These are phyloP conservation scores for Paradisaea rubra DNA, from an alignment of 2,113 vertebrate species.

Conservation along the genomic window DNA sequence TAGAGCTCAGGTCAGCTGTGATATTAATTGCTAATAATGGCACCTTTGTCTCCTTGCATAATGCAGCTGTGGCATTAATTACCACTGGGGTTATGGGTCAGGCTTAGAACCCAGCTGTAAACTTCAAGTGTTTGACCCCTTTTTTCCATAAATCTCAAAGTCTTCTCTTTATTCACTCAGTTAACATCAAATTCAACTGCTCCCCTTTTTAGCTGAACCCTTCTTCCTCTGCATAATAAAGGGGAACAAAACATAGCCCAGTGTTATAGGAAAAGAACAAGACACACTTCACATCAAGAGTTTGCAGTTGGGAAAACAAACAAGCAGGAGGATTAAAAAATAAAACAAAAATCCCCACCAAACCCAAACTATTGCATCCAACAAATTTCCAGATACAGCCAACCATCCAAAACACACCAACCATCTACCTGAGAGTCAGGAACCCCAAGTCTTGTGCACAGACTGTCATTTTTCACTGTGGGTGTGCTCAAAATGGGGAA, in stretches of 20 bases:
- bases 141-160: not conserved
- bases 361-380: not conserved
- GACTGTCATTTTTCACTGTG: not conserved
- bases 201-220: not conserved
- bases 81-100: not conserved
- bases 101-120: not conserved
- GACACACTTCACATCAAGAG: not conserved
- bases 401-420: accelerated
- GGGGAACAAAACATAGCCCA: not conserved
- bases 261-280: not conserved
- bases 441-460: not conserved
- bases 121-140: not conserved
- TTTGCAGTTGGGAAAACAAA: not conserved
- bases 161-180: not conserved
- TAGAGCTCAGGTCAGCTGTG: not conserved
- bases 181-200: not conserved
- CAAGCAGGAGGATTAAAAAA: not conserved
- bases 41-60: not conserved
- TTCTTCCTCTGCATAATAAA: not conserved
- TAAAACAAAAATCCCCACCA: accelerated
- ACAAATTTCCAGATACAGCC: not conserved
- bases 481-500: not conserved
- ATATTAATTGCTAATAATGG: not conserved
- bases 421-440: not conserved
- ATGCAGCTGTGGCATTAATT: not conserved